A percentile compares a stretch with the other conserved stretches of the same genome.
phyloP scores from a whole-genome alignment of 2,888 invertebrate species.

The Vanessa cardui region DNA sequence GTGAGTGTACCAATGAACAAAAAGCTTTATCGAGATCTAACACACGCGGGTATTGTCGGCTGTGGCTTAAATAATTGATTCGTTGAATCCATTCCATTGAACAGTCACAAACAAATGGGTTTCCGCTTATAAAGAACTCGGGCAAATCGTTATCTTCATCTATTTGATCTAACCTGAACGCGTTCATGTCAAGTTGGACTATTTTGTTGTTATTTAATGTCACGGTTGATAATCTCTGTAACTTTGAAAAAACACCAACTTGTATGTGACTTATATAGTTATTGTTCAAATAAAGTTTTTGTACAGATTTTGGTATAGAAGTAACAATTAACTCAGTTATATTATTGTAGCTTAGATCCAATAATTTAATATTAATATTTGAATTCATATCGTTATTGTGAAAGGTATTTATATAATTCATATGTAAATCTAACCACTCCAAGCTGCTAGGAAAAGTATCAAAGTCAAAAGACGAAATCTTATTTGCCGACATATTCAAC shows the following conservation, averaged over 20 bases:
- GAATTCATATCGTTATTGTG: constrained; percentile 78
- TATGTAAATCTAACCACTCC: constrained; percentile 91
- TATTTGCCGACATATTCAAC: constrained; percentile 91
- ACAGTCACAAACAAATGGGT: constrained; percentile 94
- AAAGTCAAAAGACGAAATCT: constrained; percentile 89
- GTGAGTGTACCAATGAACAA: constrained; percentile 88
- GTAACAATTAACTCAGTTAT: constrained; percentile 86
- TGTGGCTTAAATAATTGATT: constrained; percentile 89
- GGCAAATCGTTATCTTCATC: constrained; percentile 87
- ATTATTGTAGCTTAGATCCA: constrained; percentile 89
- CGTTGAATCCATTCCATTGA: constrained; percentile 93
- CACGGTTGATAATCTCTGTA: constrained; percentile 87
- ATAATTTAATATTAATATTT: constrained; percentile 85
- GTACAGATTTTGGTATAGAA: constrained; percentile 88
- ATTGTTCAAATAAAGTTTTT: constrained; percentile 88
- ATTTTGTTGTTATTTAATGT: constrained; percentile 89
- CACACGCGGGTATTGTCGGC: constrained; percentile 89
- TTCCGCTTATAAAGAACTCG: constrained; percentile 90
- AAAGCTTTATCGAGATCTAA: constrained; percentile 90
- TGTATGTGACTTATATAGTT: constrained; percentile 87
- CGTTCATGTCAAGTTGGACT: constrained; percentile 87
- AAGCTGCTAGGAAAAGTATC: constrained; percentile 88
- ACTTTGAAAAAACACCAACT: constrained; percentile 87
- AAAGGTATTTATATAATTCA: constrained; percentile 87
- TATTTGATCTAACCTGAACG: constrained; percentile 86